phyloP scores from a whole-genome alignment of 2,113 vertebrate genomes.

The Mustela nigripes region DNA sequence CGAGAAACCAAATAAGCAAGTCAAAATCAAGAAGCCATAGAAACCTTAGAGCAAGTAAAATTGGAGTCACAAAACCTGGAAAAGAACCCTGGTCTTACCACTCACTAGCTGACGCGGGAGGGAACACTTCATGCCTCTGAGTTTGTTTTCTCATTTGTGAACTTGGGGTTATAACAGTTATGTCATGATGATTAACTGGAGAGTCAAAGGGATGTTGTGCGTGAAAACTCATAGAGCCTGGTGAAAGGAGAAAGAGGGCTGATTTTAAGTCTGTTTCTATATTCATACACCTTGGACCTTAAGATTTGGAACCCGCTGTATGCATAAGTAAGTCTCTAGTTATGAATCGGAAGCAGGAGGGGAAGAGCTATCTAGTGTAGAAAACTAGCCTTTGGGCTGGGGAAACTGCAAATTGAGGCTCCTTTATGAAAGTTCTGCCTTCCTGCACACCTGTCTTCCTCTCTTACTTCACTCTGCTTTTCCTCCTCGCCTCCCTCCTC shows the following conservation, averaged over 20 bases:
- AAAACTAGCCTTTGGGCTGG: background rate
- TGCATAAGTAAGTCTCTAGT: background rate
- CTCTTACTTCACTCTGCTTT: background rate
- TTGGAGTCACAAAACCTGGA: background rate
- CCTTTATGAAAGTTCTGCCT: background rate
- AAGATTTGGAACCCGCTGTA: background rate
- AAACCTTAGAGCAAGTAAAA: conserved; percentile 4
- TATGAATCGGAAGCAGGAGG: background rate
- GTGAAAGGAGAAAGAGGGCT: background rate
- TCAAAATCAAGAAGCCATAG: conserved; percentile 37
- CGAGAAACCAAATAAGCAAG: conserved; percentile 34
- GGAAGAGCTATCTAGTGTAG: background rate
- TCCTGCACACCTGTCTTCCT: background rate
- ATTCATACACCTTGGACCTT: background rate
- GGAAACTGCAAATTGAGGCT: background rate
- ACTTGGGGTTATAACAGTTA: background rate
- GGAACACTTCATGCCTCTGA: background rate
- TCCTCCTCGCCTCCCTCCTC: no score
- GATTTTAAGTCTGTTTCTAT: conserved; percentile 49
- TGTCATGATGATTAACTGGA: background rate
- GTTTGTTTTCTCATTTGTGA: background rate
- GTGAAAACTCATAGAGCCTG: background rate
- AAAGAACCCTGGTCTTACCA: background rate
- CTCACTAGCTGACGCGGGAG: background rate
- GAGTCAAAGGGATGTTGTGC: background rate